Base-by-base conservation (phyloP, 2,888 invertebrate species). In the Ennomos quercinarius region DNA sequence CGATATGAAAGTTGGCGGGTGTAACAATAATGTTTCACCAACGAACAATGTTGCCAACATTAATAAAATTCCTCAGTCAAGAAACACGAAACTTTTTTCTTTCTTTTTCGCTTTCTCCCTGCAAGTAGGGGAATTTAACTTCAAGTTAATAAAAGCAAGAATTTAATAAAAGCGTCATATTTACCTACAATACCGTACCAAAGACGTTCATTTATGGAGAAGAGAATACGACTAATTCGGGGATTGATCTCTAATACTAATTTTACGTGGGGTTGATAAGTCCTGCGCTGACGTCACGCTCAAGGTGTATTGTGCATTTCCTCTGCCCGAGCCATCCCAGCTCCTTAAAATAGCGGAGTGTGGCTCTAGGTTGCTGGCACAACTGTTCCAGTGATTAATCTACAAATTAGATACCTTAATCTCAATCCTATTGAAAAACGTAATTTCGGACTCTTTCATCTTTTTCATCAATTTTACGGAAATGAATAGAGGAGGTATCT, bases 141-240 rank as follows among this genome's bases (percentile, higher is more conserved):
- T 77, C 81, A 78, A 80, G 77, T 82, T 83, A 81, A 87, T 84
- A 88, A 86, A 84, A 85, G 82, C 80, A 82, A 78, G 88, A 90
- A 91, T 90, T 91, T 91, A 90, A 91, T 90, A 91, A 89, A 83
- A 86, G 83, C 83, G 80, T 85, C 84, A 84, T 84, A 84, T 84
- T 86, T 83, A 76, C 27, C 27, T 27, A 27, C 6, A 75, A 73
- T 61, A 58, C 60, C 57, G 77, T 76, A 78, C 76, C 74, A 72
- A 61, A 69, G 70, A 72, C 75, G 72, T 74, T 69, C 65, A 71
- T 73, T 68, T 68, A 66, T 64, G 57, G 68, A 68, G 67, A 76
- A 66, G 66, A 71, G 67, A 71, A 71, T 71, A 68, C 49, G 61
- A 64, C 62, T 59, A 50, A 42, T 47, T 47, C 64, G 47, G 55